phyloP scores from a whole-genome alignment of 1,140 invertebrate genomes.

The fruit fly (Drosophila melanogaster) region Release_6_plus_ISO1_MT NT_033777.3:16591501-16592000 shows the following conservation, averaged over 20 bases:
- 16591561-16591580: constrained; percentile 82
- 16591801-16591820: constrained; percentile 53
- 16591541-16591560: constrained; percentile 62
- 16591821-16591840: constrained; percentile 76
- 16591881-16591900: constrained; percentile 65
- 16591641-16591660: constrained; percentile 53
- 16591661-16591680: constrained; percentile 29
- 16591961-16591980: constrained; percentile 64
- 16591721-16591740: constrained; percentile 66
- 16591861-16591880: constrained; percentile 63
- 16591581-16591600: constrained; percentile 72
- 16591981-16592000: constrained; percentile 62
- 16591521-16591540: constrained; percentile 19
- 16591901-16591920: constrained; percentile 72
- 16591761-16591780: constrained; percentile 40
- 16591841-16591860: constrained; percentile 43
- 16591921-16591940: constrained; percentile 13
- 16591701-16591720: constrained; percentile 62
- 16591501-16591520: constrained; percentile 9
- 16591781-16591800: background rate
- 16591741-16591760: constrained; percentile 74
- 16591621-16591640: constrained; percentile 78
- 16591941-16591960: constrained; percentile 42
- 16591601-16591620: constrained; percentile 59
- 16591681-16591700: constrained; percentile 71